phyloP scores from a whole-genome alignment of 2,888 invertebrate species.

The Eilema depressum region DNA sequence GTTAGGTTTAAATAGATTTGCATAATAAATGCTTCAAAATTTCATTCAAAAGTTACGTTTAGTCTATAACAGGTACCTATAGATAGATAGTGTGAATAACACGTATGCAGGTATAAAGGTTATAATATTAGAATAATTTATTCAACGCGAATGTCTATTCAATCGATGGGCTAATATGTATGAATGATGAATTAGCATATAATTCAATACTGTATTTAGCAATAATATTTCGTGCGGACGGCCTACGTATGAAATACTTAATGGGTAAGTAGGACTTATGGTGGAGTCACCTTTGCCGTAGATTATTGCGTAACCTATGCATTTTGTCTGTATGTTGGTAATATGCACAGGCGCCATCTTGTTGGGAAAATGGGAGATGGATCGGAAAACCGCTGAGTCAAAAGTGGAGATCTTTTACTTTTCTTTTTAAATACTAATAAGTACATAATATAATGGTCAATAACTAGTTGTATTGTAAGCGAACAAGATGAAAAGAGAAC shows the following conservation, averaged over 20 bases:
- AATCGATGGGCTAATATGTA: constrained; percentile 22
- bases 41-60: too few relatives aligned
- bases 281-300: neutral
- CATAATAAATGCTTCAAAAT: too few relatives aligned
- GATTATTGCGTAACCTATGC: neutral
- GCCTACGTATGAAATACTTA: neutral
- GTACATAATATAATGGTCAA: too few relatives aligned
- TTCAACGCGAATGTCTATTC: constrained; percentile 28
- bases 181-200: constrained; percentile 20
- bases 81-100: constrained; percentile 11
- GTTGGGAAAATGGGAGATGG: neutral
- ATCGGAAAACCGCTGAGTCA: neutral
- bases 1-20: too few relatives aligned
- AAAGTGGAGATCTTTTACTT: neutral
- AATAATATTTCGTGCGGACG: constrained; percentile 14
- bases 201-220: constrained; percentile 18
- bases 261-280: neutral
- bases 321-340: neutral
- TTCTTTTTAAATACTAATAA: neutral
- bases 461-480: neutral
- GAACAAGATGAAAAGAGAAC: too few relatives aligned
- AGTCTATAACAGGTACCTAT: too few relatives aligned
- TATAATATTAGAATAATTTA: constrained; percentile 36
- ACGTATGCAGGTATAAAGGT: constrained; percentile 23
- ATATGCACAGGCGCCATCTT: neutral